Evolutionary conservation across 2,113 vertebrate species (phyloP), one percentile per base, ranked within the genome.

Genomic region (Ptychochromis oligacanthus): DNA sequence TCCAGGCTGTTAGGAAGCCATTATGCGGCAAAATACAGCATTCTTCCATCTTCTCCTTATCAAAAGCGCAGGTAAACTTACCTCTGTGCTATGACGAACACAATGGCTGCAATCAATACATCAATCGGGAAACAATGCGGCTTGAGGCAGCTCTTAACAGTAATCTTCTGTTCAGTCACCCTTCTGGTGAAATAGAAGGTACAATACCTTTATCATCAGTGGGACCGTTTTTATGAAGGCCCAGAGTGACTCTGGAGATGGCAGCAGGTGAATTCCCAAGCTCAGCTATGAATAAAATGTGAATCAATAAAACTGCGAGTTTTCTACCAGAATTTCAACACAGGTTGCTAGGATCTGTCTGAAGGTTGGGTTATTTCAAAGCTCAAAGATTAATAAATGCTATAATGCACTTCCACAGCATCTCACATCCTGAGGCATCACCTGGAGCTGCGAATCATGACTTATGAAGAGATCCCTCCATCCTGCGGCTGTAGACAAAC

Each of bases 61-160:
- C 61, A 61, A 80, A 82, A 83, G 18, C n/a, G 7, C 67, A 87
- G 49, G 88, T 86, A 87, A 86, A 82, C 82, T 65, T 31, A 77
- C 67, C 13, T 55, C 36, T 76, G 76, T 36, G 76, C 64, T 60
- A 24, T 54, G 52, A 83, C 60, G 77, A 74, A 59, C 76, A 65
- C 52, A 24, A 36, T 6, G 52, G 52, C 58, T 52, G 28, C 7
- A 20, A 92, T 92, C 88, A 79, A 92, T 92, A 82, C 65, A 87
- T 88, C 83, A 88, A 81, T 85, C 77, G 70, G 76, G 49, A 86
- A 62, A 79, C 3, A 2, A 62, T 72, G 34, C 3, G 11, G 72
- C 80, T 83, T 36, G 80, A 86, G 79, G 77, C 60, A 49, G 79
- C 77, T 46, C 65, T 81, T 46, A 75, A 43, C 31, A 79, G 79